Conservation (phyloP, 2,888 invertebrate genomes). For the Mythimna loreyi region DNA sequence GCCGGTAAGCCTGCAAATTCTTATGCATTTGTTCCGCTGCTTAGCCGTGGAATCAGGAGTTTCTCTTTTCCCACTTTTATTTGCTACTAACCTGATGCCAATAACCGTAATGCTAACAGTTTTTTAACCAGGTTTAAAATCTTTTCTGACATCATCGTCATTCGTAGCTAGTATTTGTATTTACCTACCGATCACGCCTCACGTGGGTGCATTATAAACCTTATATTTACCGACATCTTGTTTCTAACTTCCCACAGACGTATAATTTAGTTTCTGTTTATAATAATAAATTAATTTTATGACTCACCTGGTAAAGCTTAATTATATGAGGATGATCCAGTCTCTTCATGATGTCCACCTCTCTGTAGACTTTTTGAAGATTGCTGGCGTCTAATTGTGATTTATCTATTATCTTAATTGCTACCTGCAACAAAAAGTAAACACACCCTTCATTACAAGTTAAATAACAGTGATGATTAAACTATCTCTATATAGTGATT, state of each 20-base stretch:
- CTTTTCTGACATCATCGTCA: constrained; percentile 33
- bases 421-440: constrained; percentile 93
- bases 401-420: constrained; percentile 99
- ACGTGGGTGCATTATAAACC: constrained; percentile 35
- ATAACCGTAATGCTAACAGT: constrained; percentile 25
- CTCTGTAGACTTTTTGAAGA: constrained; percentile 98
- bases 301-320: constrained; percentile 97
- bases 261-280: constrained; percentile 18
- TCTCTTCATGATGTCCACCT: constrained; percentile 99
- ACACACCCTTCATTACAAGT: constrained; percentile 27
- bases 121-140: constrained; percentile 12
- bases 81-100: constrained; percentile 65
- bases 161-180: constrained; percentile 35
- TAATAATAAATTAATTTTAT: background rate
- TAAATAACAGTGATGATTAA: constrained; percentile 17
- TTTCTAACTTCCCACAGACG: background rate
- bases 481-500: constrained; percentile 9
- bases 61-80: constrained; percentile 66
- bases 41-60: constrained; percentile 55
- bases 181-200: constrained; percentile 26
- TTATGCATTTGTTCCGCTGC: constrained; percentile 73
- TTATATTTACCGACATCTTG: constrained; percentile 19
- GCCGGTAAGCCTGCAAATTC: constrained; percentile 69
- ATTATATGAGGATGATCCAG: constrained; percentile 99
- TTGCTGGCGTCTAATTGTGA: constrained; percentile 97